phyloP scores from a whole-genome alignment of 35 echinoderm and acorn worm genomes.

The Amphiura filiformis region DNA sequence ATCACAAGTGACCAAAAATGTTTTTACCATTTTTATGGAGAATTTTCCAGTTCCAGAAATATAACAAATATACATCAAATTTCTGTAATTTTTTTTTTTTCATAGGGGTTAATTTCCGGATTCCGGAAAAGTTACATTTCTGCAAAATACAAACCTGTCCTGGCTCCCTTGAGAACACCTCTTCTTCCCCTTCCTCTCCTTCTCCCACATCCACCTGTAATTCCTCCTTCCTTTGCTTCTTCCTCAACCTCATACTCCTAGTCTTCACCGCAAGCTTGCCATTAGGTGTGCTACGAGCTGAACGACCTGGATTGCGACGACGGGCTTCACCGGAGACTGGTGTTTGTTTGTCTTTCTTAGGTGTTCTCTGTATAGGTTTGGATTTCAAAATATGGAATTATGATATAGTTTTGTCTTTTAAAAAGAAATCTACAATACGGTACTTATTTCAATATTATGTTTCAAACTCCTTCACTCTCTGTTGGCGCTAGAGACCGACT shows the following conservation, averaged over 20 bases:
- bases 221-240: constrained; percentile 19
- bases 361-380: not conserved
- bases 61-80: too few species aligned
- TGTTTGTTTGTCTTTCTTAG: constrained; percentile 14
- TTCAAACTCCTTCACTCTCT: not conserved
- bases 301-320: constrained; percentile 32
- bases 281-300: constrained; percentile 29
- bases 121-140: too few species aligned
- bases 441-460: not conserved
- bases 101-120: too few species aligned
- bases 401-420: not conserved
- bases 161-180: constrained; percentile 31
- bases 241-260: constrained; percentile 11
- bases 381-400: not conserved
- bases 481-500: not conserved
- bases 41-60: too few species aligned
- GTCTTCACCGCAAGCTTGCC: not conserved
- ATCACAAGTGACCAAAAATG: too few species aligned
- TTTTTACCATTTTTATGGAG: too few species aligned
- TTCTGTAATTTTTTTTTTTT: too few species aligned
- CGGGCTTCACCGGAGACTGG: constrained; percentile 10
- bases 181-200: constrained; percentile 13
- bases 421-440: not conserved
- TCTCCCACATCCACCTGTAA: constrained; percentile 13
- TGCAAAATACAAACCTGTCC: too few species aligned